Percentiles rank a stretch among this genome's conserved stretches.
These are phyloP conservation scores for Triplophysa yarkandensis DNA, from an alignment of 2,797 vertebrate genomes.

Conservation along the genomic window DNA sequence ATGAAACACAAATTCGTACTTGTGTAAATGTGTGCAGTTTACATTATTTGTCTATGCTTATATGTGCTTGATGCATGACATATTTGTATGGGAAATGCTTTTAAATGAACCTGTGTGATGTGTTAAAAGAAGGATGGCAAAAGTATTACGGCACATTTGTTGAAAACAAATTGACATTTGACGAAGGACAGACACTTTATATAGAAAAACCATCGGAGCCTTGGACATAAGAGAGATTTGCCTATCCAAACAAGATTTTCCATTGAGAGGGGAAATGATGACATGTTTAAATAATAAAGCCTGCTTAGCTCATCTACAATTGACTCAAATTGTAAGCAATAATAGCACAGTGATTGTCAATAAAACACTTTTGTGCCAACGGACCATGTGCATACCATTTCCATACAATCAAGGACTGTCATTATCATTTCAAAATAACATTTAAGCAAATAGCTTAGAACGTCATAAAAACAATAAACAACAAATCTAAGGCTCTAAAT, in stretches of 20 bases:
- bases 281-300: slow-evolving; percentile 7
- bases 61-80: not conserved
- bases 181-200: slow-evolving; percentile 5
- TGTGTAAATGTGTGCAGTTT: not conserved
- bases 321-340: not conserved
- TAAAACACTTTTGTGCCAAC: slow-evolving; percentile 1
- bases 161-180: slow-evolving; percentile 14
- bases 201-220: not conserved
- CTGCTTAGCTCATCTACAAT: slow-evolving; percentile 2
- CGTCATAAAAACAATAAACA: not conserved
- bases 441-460: not conserved
- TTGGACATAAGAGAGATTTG: not conserved
- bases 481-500: not conserved
- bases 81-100: not conserved
- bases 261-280: slow-evolving; percentile 24
- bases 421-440: not conserved
- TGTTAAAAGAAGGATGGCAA: slow-evolving; percentile 18
- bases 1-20: slow-evolving; percentile 45
- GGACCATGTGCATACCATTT: slow-evolving; percentile 19
- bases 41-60: not conserved
- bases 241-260: slow-evolving; percentile 25
- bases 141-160: not conserved
- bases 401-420: not conserved
- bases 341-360: slow-evolving; percentile 6
- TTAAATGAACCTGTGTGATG: slow-evolving; percentile 13